Evolutionary conservation across 2,113 vertebrate genomes (phyloP), one percentile per base, ranked within the genome.

Genomic region (Phrynosoma platyrhinos): DNA sequence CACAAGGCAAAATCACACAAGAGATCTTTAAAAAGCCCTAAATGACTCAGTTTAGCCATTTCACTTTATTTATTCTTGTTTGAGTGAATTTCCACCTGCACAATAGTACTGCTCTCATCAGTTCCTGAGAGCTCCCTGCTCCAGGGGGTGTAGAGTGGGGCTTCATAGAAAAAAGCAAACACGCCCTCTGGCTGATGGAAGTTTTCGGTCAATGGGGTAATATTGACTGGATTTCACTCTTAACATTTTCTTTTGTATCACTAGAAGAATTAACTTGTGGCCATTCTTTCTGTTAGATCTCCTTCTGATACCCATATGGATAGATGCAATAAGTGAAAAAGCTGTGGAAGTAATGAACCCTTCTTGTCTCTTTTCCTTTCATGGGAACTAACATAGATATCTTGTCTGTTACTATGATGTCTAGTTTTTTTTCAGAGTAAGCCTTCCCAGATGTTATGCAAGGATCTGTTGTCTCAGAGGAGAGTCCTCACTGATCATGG

Each of bases 401-500:
- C 32, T 55, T 32, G 21, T 47, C 8, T 58, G 25, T 36, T 42
- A 9, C n/a, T 12, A 3, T 76, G 20, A 6, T 32, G 5, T 55
- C 36, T 13, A 13, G 75, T 16, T n/a, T 62, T 16, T 16, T 40
- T 8, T 16, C 82, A 21, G 16, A 47, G 82, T 10, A 66, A 66
- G 86, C 30, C 18, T 79, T 10, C 18, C 47, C 18, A 69, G 62
- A 86, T n/a, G 85, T 92, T 69, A 69, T 71, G 85, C 12, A 32
- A 32, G 14, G 0, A 74, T 16, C 14, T 74, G 14, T 52, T 3
- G 21, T 62, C 23, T 55, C 42, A 4, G 1, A 12, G 5, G 18
- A 23, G 3, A 6, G 12, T 30, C 68, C 10, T 30, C 25, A 71
- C 27, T 30, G 58, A 62, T 62, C 18, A 76, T 10, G 16, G 23